phyloP scores from a whole-genome alignment of 2,113 vertebrate genomes.

The Cathartes aura region DNA sequence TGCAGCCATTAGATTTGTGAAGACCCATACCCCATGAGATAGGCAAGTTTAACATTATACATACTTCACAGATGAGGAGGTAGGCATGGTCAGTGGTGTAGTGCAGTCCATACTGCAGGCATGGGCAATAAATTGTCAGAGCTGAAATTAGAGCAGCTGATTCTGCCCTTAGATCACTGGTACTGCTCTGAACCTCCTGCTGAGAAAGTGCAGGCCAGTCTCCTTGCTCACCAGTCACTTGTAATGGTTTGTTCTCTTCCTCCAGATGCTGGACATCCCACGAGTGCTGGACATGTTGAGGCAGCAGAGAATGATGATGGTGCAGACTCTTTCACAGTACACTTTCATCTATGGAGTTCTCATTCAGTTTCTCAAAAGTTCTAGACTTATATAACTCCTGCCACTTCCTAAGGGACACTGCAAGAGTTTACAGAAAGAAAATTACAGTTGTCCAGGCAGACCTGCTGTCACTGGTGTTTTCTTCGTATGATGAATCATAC shows the following conservation, averaged over 20 bases:
- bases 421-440: slow-evolving; percentile 34
- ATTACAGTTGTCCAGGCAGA: not conserved
- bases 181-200: not conserved
- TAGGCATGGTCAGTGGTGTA: not conserved
- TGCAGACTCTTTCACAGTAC: slow-evolving; percentile 95
- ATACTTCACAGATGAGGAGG: not conserved
- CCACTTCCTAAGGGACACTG: not conserved
- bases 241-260: not conserved
- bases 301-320: slow-evolving; percentile 95
- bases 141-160: not conserved
- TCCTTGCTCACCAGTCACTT: not conserved
- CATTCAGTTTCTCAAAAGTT: slow-evolving; percentile 94
- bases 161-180: not conserved
- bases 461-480: not conserved
- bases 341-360: slow-evolving; percentile 94
- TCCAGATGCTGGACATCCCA: slow-evolving; percentile 88
- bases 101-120: not conserved
- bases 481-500: not conserved
- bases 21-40: not conserved
- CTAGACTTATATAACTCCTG: slow-evolving; percentile 88
- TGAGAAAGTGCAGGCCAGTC: not conserved
- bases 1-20: not conserved
- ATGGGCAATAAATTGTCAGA: not conserved
- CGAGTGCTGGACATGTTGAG: slow-evolving; percentile 85
- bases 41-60: not conserved